Percentiles rank a stretch among this genome's conserved stretches.
phyloP scores from a whole-genome alignment of 2,113 vertebrate species.

The Tonatia bakeri region DNA sequence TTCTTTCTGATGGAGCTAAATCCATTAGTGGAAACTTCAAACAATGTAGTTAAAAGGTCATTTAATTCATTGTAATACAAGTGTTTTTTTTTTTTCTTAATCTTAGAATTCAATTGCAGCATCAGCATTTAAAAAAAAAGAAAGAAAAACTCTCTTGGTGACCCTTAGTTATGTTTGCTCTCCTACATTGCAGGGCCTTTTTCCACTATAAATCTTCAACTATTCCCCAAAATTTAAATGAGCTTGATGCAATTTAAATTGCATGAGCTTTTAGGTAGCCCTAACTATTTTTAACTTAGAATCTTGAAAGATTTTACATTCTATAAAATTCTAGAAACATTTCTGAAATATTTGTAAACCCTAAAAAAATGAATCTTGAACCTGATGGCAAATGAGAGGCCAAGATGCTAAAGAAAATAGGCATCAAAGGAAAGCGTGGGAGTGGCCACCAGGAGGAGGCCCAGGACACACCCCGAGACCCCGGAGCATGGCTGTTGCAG shows the following conservation, averaged over 20 bases:
- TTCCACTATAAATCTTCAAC: constrained; percentile 2
- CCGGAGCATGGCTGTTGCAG: rapidly evolving
- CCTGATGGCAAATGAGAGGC: background rate
- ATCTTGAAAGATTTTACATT: background rate
- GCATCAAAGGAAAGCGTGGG: background rate
- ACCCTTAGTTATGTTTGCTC: background rate
- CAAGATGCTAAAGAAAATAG: background rate
- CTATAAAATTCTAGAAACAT: background rate
- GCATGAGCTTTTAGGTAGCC: background rate
- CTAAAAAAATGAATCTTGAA: background rate
- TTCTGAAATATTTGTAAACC: background rate
- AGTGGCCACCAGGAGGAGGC: background rate
- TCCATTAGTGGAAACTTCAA: constrained; percentile 61
- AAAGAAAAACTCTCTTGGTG: background rate
- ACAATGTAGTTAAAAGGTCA: constrained; percentile 59
- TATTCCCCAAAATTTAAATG: constrained; percentile 21
- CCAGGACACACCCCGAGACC: background rate
- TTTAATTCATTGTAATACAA: constrained; percentile 48
- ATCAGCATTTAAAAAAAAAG: constrained; percentile 33
- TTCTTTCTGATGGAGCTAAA: constrained; percentile 60
- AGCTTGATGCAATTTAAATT: constrained; percentile 46
- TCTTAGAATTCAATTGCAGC: constrained; percentile 45
- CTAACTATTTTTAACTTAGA: constrained; percentile 26
- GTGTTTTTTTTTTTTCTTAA: constrained; percentile 13
- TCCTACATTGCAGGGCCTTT: background rate